Evolutionary conservation across 2,113 vertebrate genomes (phyloP).

Genomic region (Phaetusa simplex): DNA sequence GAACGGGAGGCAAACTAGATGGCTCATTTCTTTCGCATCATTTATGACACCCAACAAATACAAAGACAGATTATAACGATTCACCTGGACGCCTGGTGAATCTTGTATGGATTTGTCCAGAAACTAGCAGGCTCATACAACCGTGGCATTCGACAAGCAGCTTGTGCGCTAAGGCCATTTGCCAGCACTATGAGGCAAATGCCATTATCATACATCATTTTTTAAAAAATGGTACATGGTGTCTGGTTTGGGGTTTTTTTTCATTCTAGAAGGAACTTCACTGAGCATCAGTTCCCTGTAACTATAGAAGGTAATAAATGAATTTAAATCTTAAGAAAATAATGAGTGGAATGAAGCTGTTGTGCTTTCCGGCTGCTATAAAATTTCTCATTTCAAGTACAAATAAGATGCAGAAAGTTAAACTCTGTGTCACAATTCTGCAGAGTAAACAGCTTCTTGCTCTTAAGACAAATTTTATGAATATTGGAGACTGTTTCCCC

Average conservation of each 20-base stretch:
- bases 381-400: background rate
- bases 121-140: background rate
- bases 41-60: background rate
- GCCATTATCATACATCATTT: background rate
- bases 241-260: background rate
- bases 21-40: background rate
- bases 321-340: background rate
- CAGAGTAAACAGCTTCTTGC: background rate
- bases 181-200: background rate
- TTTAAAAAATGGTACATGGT: background rate
- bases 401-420: background rate
- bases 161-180: background rate
- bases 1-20: background rate
- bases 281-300: background rate
- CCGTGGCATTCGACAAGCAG: background rate
- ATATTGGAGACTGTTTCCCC: background rate
- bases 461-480: background rate
- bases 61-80: background rate
- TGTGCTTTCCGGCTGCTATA: background rate
- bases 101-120: background rate
- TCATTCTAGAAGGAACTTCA: background rate
- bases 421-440: background rate
- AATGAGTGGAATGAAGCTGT: background rate
- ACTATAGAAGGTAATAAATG: background rate
- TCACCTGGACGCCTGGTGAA: background rate